A percentile compares a stretch with the other conserved stretches of the same genome.
These are phyloP conservation scores for Terebella lapidaria DNA, from an alignment of 2,888 invertebrate species.

Conservation along the genomic window DNA sequence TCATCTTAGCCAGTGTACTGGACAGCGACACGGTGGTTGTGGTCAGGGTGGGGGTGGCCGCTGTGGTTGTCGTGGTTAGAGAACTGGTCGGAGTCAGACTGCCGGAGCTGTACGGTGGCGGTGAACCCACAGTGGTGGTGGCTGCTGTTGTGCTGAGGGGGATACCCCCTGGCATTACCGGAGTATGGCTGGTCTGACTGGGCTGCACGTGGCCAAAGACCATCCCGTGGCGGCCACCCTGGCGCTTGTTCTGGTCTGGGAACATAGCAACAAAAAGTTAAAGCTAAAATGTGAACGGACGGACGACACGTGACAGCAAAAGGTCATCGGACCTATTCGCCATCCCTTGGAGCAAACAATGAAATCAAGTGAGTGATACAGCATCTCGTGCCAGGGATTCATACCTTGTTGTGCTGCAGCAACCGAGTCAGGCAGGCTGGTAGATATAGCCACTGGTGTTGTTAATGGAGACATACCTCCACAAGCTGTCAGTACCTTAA, in stretches of 20 bases:
- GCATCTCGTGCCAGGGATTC: no score
- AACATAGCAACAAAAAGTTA: neutral
- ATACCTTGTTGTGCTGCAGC: constrained; percentile 58
- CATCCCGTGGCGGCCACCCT: constrained; percentile 37
- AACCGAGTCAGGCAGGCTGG: constrained; percentile 62
- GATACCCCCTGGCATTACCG: constrained; percentile 16
- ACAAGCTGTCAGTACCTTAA: constrained; percentile 61
- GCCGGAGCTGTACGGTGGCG: constrained; percentile 7
- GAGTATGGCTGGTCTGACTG: neutral
- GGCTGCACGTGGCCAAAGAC: constrained; percentile 32
- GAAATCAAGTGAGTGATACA: no score
- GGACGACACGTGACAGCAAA: no score
- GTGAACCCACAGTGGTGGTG: constrained; percentile 19
- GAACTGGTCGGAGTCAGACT: constrained; percentile 2
- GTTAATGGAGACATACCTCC: constrained; percentile 40
- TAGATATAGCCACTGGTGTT: constrained; percentile 62
- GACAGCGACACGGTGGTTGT: constrained; percentile 1
- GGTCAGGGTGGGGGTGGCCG: constrained; percentile 10
- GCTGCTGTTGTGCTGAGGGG: constrained; percentile 18
- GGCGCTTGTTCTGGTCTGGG: constrained; percentile 2
- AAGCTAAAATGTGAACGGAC: neutral
- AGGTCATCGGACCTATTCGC: no score
- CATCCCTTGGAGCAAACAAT: no score
- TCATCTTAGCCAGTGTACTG: neutral
- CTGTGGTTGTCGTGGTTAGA: constrained; percentile 19